Evolutionary conservation across 2,113 vertebrate species (phyloP).

Genomic region (Oryzias woworae): DNA sequence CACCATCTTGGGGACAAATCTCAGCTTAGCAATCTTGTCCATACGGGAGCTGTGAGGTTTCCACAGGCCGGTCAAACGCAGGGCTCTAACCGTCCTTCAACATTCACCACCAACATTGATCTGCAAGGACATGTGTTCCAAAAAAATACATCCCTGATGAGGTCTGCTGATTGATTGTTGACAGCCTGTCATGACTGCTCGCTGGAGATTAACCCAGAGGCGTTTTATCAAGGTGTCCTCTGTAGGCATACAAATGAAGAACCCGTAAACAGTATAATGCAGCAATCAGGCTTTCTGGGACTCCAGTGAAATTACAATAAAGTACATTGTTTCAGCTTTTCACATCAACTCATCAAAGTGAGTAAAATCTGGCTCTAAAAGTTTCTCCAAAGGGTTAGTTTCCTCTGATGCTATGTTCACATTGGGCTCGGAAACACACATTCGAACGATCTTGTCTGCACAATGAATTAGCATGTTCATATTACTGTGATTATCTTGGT

Average conservation of each 20-base stretch:
- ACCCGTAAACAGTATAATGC: not conserved
- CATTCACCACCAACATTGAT: conserved; percentile 46
- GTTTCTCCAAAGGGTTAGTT: too few species aligned
- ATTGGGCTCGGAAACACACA: too few species aligned
- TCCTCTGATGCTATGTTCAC: too few species aligned
- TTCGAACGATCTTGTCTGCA: too few species aligned
- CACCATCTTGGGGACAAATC: not conserved
- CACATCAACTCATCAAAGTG: too few species aligned
- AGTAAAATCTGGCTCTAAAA: too few species aligned
- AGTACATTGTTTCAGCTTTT: too few species aligned
- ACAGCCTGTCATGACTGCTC: conserved; percentile 32
- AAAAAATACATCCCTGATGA: conserved; percentile 50
- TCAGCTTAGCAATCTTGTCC: not conserved
- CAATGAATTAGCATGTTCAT: too few species aligned
- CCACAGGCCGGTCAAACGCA: not conserved
- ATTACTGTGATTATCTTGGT: too few species aligned
- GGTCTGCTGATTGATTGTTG: conserved; percentile 44
- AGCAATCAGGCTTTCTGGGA: not conserved
- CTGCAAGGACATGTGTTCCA: conserved; percentile 39
- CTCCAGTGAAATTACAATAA: not conserved
- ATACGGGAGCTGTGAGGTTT: not conserved
- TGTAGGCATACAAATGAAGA: conserved; percentile 6
- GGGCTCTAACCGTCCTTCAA: conserved; percentile 36
- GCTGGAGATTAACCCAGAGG: conserved; percentile 34
- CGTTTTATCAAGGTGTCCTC: conserved; percentile 46